Conservation (phyloP, 1,140 invertebrate species). For the Drosophila subpulchrella region DNA sequence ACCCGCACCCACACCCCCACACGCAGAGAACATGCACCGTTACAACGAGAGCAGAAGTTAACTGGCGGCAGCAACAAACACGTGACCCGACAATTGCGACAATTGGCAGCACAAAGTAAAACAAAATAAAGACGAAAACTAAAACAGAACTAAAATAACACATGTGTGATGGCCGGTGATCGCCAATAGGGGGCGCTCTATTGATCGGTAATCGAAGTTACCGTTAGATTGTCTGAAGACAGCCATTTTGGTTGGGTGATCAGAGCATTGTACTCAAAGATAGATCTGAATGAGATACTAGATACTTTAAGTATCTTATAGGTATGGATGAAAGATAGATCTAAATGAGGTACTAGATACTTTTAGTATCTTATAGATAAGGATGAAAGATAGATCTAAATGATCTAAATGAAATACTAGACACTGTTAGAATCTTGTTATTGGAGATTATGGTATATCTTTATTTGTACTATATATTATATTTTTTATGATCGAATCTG, state of each 20-base stretch:
- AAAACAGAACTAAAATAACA: constrained; percentile 31
- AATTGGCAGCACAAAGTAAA: constrained; percentile 67
- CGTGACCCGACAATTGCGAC: constrained; percentile 79
- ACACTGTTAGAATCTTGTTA: too few relatives aligned
- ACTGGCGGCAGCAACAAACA: constrained; percentile 74
- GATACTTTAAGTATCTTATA: too few relatives aligned
- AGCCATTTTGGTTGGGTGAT: constrained; percentile 57
- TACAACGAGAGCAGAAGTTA: constrained; percentile 81
- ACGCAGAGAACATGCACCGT: constrained; percentile 65
- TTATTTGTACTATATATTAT: too few relatives aligned
- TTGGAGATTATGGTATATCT: too few relatives aligned
- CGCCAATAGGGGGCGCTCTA: constrained; percentile 17
- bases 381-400: too few relatives aligned
- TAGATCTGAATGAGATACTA: background rate
- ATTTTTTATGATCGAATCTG: too few relatives aligned
- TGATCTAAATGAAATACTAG: too few relatives aligned
- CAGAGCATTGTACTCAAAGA: background rate
- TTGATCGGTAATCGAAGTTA: constrained; percentile 24
- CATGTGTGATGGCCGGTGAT: constrained; percentile 11
- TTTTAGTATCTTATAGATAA: too few relatives aligned
- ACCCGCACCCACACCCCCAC: constrained; percentile 3
- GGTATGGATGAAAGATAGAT: background rate
- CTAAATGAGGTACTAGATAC: background rate
- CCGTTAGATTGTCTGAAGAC: constrained; percentile 29
- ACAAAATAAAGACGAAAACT: constrained; percentile 36